Evolutionary conservation across 2,888 invertebrate species (phyloP), one percentile per base, ranked within the genome.

Genomic region (Hedychridium roseum): DNA sequence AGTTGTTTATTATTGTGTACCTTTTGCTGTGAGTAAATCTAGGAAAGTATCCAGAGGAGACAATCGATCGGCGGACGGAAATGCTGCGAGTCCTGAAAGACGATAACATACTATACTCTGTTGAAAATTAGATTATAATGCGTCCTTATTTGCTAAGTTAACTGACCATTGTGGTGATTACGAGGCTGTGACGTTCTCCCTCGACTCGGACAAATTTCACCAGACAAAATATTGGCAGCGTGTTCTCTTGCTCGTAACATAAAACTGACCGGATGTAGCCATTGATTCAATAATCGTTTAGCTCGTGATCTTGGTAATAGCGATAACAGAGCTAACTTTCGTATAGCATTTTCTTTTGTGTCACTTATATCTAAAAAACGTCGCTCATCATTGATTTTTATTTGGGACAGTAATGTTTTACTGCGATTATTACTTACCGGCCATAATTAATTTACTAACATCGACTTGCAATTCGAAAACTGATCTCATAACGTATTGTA

Each of bases 381-480:
- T 20, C 20, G 20, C 21, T 6, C 9, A 21, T 31, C 9, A 9
- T 40, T 42, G 17, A 20, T 16, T 28, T 48, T n/a, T n/a, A n/a
- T n/a, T n/a, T n/a, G n/a, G n/a, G n/a, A n/a, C n/a, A n/a, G 38
- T 34, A 21, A 36, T 31, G 41, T 20, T n/a, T 12, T 26, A 21
- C 38, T 14, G n/a, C 16, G 37, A 2, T 7, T 27, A 34, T 7
- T 42, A 54, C 79, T 74, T 71, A 91, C 92, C 88, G 63, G 87
- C 86, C 76, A 93, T 86, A 54, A 93, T 91, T 30, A 87, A 85
- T 81, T 92, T 92, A 82, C 92, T 88, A 1, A 92, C 91, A 71
- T 93, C 93, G 17, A 92, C 89, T 80, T 93, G 94, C 57, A 94
- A 80, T 70, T 92, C 91, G 64, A 94, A 89, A 31, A 93, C 92